phyloP scores from a whole-genome alignment of 2,888 invertebrate species.

The Leptogaster cylindrica region DNA sequence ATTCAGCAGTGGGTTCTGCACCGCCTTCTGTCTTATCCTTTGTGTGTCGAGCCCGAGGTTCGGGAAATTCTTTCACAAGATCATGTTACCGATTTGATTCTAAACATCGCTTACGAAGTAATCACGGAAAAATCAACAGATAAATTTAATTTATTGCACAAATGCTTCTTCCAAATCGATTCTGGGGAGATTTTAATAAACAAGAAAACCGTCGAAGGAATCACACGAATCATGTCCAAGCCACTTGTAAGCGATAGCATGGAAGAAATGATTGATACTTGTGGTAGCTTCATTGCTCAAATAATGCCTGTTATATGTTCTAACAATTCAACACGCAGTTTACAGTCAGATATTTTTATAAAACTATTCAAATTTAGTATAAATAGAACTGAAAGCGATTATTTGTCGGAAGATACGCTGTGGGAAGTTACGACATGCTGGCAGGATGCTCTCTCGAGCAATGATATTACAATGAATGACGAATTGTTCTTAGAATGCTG shows the following conservation, averaged over 20 bases:
- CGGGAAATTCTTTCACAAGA: conserved; percentile 54
- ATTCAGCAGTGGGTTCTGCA: conserved; percentile 56
- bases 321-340: conserved; percentile 59
- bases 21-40: conserved; percentile 58
- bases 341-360: conserved; percentile 62
- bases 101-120: conserved; percentile 54
- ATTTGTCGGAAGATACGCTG: conserved; percentile 63
- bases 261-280: conserved; percentile 61
- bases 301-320: conserved; percentile 64
- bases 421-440: conserved; percentile 67
- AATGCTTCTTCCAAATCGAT: conserved; percentile 61
- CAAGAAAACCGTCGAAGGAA: conserved; percentile 54
- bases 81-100: conserved; percentile 53
- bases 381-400: conserved; percentile 55
- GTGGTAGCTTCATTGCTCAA: conserved; percentile 65
- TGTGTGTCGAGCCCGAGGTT: conserved; percentile 57
- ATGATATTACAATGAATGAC: conserved; percentile 54
- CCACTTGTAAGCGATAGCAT: conserved; percentile 50
- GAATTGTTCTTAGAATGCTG: conserved; percentile 52
- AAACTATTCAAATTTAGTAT: conserved; percentile 63
- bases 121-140: conserved; percentile 54
- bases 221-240: conserved; percentile 55
- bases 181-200: conserved; percentile 58
- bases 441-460: conserved; percentile 64
- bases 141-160: conserved; percentile 58